Conservation (phyloP, 2,797 vertebrate genomes). For the Champsocephalus esox region DNA sequence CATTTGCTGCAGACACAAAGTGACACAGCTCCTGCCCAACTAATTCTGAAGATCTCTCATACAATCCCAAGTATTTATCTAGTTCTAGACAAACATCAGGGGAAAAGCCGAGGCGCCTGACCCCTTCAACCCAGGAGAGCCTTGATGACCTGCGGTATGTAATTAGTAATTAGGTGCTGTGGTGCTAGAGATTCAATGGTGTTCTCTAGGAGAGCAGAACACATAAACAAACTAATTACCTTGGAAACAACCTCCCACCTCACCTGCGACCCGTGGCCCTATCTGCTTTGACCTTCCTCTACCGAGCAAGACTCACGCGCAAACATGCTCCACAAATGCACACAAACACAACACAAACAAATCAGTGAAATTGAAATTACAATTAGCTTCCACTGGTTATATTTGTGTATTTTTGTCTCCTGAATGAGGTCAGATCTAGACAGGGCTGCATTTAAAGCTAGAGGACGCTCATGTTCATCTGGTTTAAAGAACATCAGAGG, state of each 20-base stretch:
- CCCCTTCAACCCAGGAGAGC: conserved; percentile 22
- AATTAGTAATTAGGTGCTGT: conserved; percentile 44
- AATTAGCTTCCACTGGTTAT: background rate
- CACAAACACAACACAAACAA: conserved; percentile 20
- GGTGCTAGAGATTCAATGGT: conserved; percentile 22
- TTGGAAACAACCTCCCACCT: conserved; percentile 57
- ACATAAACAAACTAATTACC: conserved; percentile 61
- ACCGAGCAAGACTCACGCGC: conserved; percentile 28
- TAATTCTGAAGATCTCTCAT: too few species aligned
- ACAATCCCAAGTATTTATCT: too few species aligned
- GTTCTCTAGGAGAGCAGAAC: conserved; percentile 37
- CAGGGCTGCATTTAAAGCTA: conserved; percentile 2
- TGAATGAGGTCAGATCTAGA: conserved; percentile 13
- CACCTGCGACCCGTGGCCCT: conserved; percentile 40
- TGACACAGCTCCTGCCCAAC: too few species aligned
- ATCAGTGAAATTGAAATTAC: conserved; percentile 13
- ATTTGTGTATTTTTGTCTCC: conserved; percentile 1
- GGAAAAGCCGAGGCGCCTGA: conserved; percentile 14
- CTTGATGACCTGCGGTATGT: conserved; percentile 43
- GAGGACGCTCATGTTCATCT: conserved; percentile 9
- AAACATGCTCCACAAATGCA: conserved; percentile 5
- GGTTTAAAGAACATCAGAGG: conserved; percentile 11
- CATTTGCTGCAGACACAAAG: too few species aligned
- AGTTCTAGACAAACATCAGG: background rate
- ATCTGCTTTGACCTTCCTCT: conserved; percentile 62